These are phyloP conservation scores for Anagyrus pseudococci DNA, from an alignment of 2,888 invertebrate genomes.

Conservation along the genomic window DNA sequence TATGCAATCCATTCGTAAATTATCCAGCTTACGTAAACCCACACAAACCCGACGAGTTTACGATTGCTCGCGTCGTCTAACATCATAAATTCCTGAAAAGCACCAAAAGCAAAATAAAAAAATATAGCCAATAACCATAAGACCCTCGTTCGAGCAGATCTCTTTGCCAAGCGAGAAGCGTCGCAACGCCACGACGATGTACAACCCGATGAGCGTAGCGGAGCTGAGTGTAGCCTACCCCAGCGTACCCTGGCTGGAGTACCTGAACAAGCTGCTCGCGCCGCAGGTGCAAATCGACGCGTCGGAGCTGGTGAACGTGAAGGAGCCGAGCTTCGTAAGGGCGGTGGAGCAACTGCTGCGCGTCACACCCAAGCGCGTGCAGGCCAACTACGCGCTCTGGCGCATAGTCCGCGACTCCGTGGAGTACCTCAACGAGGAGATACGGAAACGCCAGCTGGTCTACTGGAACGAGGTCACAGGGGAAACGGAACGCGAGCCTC, in stretches of 20 bases:
- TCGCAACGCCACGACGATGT: constrained; percentile 83
- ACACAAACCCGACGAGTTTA: too few relatives aligned
- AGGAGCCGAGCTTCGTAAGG: constrained; percentile 68
- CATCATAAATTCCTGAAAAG: too few relatives aligned
- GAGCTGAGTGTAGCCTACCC: constrained; percentile 78
- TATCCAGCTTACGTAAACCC: too few relatives aligned
- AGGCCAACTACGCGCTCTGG: constrained; percentile 67
- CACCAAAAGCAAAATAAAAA: not conserved
- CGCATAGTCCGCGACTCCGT: constrained; percentile 58
- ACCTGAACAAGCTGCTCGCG: constrained; percentile 79
- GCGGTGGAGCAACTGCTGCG: constrained; percentile 29
- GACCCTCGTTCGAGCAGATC: constrained; percentile 33
- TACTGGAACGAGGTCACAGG: constrained; percentile 59
- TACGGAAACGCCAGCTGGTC: constrained; percentile 55
- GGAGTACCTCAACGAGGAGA: constrained; percentile 56
- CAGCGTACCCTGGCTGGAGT: constrained; percentile 78
- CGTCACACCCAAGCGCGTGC: constrained; percentile 53
- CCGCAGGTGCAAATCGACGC: constrained; percentile 67
- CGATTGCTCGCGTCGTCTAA: too few relatives aligned
- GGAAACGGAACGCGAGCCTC: constrained; percentile 55
- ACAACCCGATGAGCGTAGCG: constrained; percentile 83
- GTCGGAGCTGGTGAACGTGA: constrained; percentile 80
- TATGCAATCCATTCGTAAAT: too few relatives aligned
- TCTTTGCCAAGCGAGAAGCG: constrained; percentile 78
- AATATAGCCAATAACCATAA: not conserved